phyloP scores from a whole-genome alignment of 2,113 vertebrate species.

The Syrmaticus mikado region DNA sequence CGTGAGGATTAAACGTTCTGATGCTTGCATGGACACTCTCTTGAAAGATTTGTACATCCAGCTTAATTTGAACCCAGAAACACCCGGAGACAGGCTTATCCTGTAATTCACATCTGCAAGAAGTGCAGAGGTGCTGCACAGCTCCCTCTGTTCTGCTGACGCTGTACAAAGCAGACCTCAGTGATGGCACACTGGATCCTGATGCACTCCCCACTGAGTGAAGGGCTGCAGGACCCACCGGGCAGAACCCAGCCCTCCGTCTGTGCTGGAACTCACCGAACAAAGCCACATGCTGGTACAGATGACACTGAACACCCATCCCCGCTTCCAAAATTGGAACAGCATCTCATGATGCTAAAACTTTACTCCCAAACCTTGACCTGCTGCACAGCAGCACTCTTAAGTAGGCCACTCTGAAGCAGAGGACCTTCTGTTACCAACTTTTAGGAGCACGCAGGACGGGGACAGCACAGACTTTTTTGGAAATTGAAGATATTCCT shows the following conservation, averaged over 20 bases:
- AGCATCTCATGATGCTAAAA: neutral
- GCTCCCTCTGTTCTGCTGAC: neutral
- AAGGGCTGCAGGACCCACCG: neutral
- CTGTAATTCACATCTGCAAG: accelerated
- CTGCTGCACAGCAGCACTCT: neutral
- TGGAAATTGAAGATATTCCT: conserved; percentile 56
- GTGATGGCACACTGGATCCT: accelerated
- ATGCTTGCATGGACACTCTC: neutral
- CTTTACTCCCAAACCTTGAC: conserved; percentile 15
- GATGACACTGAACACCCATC: neutral
- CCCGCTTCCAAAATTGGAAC: neutral
- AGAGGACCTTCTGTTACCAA: conserved; percentile 13
- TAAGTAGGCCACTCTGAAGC: conserved; percentile 39
- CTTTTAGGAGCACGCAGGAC: neutral
- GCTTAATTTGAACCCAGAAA: accelerated
- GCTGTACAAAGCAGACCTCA: neutral
- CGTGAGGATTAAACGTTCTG: neutral
- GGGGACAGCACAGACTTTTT: conserved; percentile 32
- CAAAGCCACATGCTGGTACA: neutral
- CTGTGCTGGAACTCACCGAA: accelerated
- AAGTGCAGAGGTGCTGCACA: neutral
- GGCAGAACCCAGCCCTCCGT: neutral
- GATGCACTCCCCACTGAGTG: neutral
- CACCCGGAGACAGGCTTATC: neutral
- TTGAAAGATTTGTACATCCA: neutral